phyloP scores from a whole-genome alignment of 2,888 invertebrate species.

The Callinectes sapidus region DNA sequence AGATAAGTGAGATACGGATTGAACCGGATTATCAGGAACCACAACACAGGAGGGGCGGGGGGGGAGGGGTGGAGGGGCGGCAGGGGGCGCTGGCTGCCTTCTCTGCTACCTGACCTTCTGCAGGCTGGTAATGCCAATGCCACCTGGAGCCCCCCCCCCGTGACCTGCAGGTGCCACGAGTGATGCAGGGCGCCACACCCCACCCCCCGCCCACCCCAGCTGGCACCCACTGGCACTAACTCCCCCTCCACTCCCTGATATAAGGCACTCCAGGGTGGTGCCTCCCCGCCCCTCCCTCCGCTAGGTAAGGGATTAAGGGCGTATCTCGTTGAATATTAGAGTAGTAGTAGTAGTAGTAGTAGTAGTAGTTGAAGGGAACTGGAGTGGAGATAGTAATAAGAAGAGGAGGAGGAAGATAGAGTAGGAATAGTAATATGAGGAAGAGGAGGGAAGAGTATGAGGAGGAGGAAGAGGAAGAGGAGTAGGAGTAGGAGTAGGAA shows the following conservation, averaged over 20 bases:
- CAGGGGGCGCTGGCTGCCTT: neutral
- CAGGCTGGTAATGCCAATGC: neutral
- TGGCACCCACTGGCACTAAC: neutral
- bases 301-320: neutral
- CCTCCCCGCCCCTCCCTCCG: neutral
- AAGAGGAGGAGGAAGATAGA: no score
- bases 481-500: no score
- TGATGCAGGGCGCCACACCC: neutral
- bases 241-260: neutral
- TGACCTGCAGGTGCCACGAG: neutral
- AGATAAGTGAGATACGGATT: no score
- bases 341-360: no score
- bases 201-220: neutral
- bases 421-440: no score
- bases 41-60: neutral
- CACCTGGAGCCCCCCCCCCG: neutral
- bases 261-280: neutral
- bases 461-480: no score
- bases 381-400: no score
- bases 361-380: no score
- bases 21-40: neutral
- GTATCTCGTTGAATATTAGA: no score
- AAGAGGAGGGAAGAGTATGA: no score
- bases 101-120: neutral
- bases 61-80: neutral